Percentiles rank a stretch among this genome's conserved stretches.
Conservation (phyloP, 2,797 vertebrate species). For the Zalophus californianus region DNA sequence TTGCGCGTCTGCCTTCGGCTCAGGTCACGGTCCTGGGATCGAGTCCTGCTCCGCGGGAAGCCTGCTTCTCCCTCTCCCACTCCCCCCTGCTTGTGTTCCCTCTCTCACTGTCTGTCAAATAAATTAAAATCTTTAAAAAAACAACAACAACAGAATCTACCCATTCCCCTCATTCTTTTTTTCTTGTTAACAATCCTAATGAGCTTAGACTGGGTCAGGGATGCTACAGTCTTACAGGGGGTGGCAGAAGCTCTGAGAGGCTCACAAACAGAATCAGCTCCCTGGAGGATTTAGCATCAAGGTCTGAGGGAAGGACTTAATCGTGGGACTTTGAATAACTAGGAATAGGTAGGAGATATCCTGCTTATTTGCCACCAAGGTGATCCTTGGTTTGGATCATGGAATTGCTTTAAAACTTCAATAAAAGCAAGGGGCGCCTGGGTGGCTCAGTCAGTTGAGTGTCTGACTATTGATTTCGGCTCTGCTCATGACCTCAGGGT, state of each 20-base stretch:
- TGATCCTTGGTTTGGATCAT: background rate
- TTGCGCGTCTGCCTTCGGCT: too few relatives aligned
- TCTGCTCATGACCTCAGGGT: background rate
- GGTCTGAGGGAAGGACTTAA: background rate
- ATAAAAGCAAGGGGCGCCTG: background rate
- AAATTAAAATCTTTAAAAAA: too few relatives aligned
- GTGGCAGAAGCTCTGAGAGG: background rate
- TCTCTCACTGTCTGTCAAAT: too few relatives aligned
- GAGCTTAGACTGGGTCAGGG: background rate
- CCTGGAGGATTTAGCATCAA: background rate
- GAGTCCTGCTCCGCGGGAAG: too few relatives aligned
- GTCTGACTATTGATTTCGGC: background rate
- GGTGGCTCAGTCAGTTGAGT: background rate
- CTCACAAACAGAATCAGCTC: background rate
- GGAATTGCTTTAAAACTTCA: conserved; percentile 10
- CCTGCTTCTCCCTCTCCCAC: too few relatives aligned
- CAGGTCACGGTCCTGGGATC: too few relatives aligned
- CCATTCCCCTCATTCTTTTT: background rate
- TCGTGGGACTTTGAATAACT: background rate
- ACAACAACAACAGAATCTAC: background rate
- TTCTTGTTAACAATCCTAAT: background rate
- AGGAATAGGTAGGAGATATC: background rate
- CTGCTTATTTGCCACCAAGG: background rate
- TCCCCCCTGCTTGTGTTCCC: too few relatives aligned
- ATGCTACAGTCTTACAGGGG: background rate